Base-by-base conservation (phyloP, 2,797 vertebrate genomes). In the Onychomys leucogaster region DNA sequence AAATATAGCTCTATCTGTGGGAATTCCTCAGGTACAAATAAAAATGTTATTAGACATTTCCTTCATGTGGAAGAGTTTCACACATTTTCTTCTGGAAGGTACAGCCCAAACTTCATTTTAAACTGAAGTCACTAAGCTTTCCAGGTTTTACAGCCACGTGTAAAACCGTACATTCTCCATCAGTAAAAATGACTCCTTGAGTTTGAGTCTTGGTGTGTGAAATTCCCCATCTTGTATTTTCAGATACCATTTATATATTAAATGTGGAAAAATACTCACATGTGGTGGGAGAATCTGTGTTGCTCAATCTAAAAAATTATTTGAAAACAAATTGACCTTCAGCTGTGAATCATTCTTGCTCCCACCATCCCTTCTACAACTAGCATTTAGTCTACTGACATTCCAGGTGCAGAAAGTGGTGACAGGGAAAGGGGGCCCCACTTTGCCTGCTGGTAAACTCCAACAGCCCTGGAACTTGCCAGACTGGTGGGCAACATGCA, bases 271-370 rank as follows among this genome's bases (percentile, higher is more conserved):
- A 95, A 93, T 96, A 98, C 97, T 97, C 96, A 97, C 94, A 97
- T 95, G 95, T 97, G 95, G 77, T 97, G 95, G 96, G 95, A 97
- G 97, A 95, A 95, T 96, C 97, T 96, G 96, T 90, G 94, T 95
- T 98, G 97, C 96, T 97, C 97, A 97, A 98, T 97, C 96, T 97
- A 97, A 97, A 97, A 97, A 97, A 97, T 97, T 95, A 96, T 97
- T 97, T 96, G 93, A 97, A 97, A 97, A 97, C 96, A 93, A 95
- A 97, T 95, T 96, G 96, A 95, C 95, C 92, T 98, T 97, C 83
- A 97, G 95, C 81, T 75, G 55, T 49, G 80, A 97, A 90, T 86
- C 82, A 81, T 78, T 83, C 25, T 49, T 85, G 67, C 91, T 95
- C 96, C 92, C 83, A 43, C 92, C 91, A 69, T 19, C 87, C 94